Percentiles rank a stretch among this genome's conserved stretches.
Evolutionary conservation across 2,888 invertebrate species (phyloP).

Genomic region (Chironomus riparius): DNA sequence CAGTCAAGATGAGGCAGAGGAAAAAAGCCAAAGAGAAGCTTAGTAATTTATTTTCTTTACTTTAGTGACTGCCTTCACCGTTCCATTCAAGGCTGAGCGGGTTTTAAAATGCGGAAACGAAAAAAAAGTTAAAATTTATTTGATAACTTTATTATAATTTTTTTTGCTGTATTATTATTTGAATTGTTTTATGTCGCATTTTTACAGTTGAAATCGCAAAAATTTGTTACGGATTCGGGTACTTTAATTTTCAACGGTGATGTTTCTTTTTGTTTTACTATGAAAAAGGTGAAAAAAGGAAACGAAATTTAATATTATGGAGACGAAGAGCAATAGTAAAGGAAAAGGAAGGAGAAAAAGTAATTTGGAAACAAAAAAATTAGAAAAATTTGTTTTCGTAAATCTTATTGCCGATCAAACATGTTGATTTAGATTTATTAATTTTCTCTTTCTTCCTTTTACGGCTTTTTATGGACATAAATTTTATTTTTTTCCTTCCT

Average conservation of each 20-base stretch:
- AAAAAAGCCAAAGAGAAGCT: not conserved
- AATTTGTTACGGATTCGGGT: constrained; percentile 8
- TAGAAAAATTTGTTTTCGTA: constrained; percentile 18
- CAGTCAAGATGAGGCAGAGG: not conserved
- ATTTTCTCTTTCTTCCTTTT: not conserved
- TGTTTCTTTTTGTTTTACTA: too few species aligned
- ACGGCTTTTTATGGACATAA: not conserved
- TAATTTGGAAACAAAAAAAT: not conserved
- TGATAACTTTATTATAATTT: constrained; percentile 24
- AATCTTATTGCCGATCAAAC: constrained; percentile 20
- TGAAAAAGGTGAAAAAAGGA: not conserved
- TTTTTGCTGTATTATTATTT: constrained; percentile 8
- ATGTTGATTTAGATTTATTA: constrained; percentile 26
- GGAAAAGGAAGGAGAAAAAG: too few species aligned
- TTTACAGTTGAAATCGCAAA: constrained; percentile 16
- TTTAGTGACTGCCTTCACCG: not conserved
- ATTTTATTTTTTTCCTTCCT: not conserved
- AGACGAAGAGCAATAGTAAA: too few species aligned
- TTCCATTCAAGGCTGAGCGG: not conserved
- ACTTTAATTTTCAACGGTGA: not conserved
- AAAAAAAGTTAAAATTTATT: constrained; percentile 22
- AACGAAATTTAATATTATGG: not conserved
- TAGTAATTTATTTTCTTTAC: constrained; percentile 22
- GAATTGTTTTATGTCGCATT: constrained; percentile 22
- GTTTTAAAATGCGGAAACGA: not conserved